Percentiles rank a stretch among this genome's conserved stretches.
Evolutionary conservation across 2,888 invertebrate species (phyloP).

Genomic region (Allolobophora icterica): DNA sequence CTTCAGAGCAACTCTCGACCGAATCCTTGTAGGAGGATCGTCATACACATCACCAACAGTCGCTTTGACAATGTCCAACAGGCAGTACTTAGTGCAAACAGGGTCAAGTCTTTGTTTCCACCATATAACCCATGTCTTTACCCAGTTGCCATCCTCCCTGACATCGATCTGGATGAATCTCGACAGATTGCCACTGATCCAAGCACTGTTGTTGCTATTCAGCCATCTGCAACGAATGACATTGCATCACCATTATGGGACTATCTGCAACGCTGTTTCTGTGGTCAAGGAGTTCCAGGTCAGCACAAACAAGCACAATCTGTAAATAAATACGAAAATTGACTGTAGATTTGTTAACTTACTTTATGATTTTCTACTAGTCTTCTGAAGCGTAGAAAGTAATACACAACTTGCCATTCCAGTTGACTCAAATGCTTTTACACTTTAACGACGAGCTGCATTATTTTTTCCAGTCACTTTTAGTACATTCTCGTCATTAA

Average conservation of each 20-base stretch:
- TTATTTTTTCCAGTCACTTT: too few relatives aligned
- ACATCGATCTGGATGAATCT: constrained; percentile 31
- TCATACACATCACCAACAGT: constrained; percentile 31
- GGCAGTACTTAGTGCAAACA: constrained; percentile 29
- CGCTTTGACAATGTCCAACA: constrained; percentile 27
- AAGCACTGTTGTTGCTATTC: not conserved
- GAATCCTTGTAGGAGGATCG: constrained; percentile 12
- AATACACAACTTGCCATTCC: too few relatives aligned
- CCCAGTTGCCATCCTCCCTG: constrained; percentile 33
- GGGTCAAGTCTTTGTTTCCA: not conserved
- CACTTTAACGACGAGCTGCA: too few relatives aligned
- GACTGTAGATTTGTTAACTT: not conserved
- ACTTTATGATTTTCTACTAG: not conserved
- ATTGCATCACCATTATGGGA: not conserved
- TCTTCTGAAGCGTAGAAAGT: not conserved
- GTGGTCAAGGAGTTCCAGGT: not conserved
- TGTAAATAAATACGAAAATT: not conserved
- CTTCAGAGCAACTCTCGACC: not conserved
- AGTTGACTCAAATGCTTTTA: too few relatives aligned
- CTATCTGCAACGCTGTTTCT: not conserved
- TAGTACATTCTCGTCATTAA: too few relatives aligned
- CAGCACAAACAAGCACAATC: not conserved
- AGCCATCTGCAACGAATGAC: not conserved
- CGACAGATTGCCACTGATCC: constrained; percentile 38
- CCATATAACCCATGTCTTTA: constrained; percentile 28